A percentile compares a stretch with the other conserved stretches of the same genome.
phyloP scores from a whole-genome alignment of 2,797 vertebrate genomes.

The Muscicapa striata region DNA sequence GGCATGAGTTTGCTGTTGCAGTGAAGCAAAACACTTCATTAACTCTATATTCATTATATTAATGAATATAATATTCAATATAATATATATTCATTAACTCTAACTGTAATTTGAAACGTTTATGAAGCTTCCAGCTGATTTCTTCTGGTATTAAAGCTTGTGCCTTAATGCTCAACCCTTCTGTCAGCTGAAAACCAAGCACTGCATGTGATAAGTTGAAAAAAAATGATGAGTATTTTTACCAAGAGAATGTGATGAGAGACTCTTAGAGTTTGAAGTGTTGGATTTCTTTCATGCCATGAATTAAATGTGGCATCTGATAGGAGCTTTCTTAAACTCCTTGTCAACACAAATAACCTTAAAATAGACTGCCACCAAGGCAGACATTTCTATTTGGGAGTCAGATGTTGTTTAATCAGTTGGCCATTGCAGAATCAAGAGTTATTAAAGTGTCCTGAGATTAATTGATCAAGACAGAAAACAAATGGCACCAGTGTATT shows the following conservation, averaged over 20 bases:
- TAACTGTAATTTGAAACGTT: constrained; percentile 10
- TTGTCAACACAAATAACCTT: constrained; percentile 57
- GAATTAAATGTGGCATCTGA: constrained; percentile 53
- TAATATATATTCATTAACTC: too few relatives aligned
- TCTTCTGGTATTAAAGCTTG: neutral
- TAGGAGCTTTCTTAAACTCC: constrained; percentile 44
- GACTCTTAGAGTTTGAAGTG: neutral
- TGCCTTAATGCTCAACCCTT: neutral
- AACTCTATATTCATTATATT: too few relatives aligned
- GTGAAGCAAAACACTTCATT: neutral
- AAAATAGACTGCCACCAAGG: neutral
- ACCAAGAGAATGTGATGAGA: constrained; percentile 16
- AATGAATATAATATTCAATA: too few relatives aligned
- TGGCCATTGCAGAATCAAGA: constrained; percentile 21
- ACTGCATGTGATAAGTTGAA: neutral
- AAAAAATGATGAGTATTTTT: neutral
- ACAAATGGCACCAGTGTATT: constrained; percentile 9
- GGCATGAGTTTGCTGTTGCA: constrained; percentile 24
- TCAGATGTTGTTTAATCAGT: constrained; percentile 24
- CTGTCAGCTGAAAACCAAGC: constrained; percentile 6
- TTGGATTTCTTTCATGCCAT: neutral
- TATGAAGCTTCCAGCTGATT: neutral
- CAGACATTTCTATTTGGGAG: neutral
- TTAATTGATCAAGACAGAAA: constrained; percentile 41
- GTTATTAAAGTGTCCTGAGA: constrained; percentile 25